Base-by-base conservation (phyloP, 2,888 invertebrate species). In the Carterocephalus palaemon region DNA sequence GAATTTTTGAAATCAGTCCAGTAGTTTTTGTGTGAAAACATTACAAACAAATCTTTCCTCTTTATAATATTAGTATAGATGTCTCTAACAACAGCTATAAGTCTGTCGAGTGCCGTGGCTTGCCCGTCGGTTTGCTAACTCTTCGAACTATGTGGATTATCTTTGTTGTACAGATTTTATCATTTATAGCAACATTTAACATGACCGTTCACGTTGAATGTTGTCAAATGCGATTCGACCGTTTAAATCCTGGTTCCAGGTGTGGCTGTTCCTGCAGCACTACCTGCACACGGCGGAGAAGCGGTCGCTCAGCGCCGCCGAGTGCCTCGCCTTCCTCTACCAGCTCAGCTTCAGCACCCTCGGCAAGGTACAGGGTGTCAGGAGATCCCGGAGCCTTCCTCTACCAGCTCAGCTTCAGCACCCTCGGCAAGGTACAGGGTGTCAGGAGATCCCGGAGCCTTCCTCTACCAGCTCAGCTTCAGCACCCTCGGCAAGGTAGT, bases 231-330 rank as follows among this genome's bases (percentile, higher is more conserved):
- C 19, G 19, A 19, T 19, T 4, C 19, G 19, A 19, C 19, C 6
- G 19, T 19, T 19, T 19, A 19, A 19, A 3, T 19, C 19, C 4
- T 4, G 7, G 9, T 19, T 24, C 0, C 54, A 85, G 82, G 93
- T 99, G 23, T 99, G 99, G 99, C 93, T 97, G 75, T 99, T 99
- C 80, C 93, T 99, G 67, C 90, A 98, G 15, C 97, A 98, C 73
- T 98, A 98, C 81, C 86, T 99, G 51, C 96, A 97, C 64, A 97
- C 97, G 0, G 95, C 97, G 3, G 94, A 96, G 79, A 92, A 92
- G 56, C 88, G 96, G 49, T 95, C 94, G 5, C 88, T 97, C 53
- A 93, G 94, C 71, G 89, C 98, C 1, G 95, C 96, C 0, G 97
- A 97, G 68, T 98, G 97, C 72, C 89, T 99, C 23, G 95, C 96